Percentiles rank a stretch among this genome's conserved stretches.
These are phyloP conservation scores for Pogonomyrmex californicus DNA, from an alignment of 1,140 invertebrate genomes.

Conservation along the genomic window DNA sequence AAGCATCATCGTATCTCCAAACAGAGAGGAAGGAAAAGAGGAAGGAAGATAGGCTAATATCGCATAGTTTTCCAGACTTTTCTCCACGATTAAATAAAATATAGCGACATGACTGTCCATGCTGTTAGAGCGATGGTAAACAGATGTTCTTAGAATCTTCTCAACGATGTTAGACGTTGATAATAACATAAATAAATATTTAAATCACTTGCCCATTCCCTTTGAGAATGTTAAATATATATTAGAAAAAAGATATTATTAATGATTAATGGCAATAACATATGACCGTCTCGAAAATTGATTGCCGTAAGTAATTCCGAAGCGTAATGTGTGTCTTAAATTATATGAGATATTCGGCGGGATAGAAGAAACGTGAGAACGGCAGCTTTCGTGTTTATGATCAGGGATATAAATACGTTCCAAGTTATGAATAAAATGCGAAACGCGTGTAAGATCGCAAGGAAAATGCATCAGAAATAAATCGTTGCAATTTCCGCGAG, in stretches of 20 bases:
- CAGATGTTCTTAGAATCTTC: background rate
- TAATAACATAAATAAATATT: background rate
- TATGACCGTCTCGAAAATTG: background rate
- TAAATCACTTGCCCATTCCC: background rate
- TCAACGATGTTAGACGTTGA: background rate
- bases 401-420: constrained; percentile 25
- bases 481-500: background rate
- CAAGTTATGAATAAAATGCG: constrained; percentile 47
- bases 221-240: background rate
- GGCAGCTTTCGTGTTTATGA: background rate
- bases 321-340: background rate
- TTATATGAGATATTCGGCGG: background rate
- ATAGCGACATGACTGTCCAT: background rate
- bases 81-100: constrained; percentile 14
- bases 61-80: background rate
- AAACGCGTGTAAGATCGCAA: constrained; percentile 18
- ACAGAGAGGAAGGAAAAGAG: background rate
- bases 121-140: background rate
- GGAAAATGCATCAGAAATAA: constrained; percentile 29
- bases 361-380: constrained; percentile 13
- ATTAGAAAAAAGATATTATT: background rate
- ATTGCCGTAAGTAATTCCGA: background rate
- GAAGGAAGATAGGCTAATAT: background rate
- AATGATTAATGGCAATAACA: background rate
- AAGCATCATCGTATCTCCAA: background rate